Conservation (phyloP, 2,888 invertebrate genomes). For the Troides helena region DNA sequence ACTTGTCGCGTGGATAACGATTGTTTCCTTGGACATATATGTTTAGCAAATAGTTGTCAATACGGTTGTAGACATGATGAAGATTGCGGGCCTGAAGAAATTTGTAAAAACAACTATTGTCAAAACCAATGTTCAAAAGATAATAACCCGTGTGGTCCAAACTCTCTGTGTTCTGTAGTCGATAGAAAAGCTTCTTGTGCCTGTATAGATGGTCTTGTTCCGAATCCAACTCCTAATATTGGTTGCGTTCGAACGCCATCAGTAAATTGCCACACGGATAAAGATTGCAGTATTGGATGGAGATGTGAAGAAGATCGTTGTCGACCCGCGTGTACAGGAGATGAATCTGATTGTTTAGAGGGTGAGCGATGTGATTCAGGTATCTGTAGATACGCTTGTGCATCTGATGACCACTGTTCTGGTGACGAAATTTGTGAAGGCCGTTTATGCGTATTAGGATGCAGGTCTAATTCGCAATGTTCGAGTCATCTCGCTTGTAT, state of each 20-base stretch:
- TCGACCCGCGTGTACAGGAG: conserved; percentile 87
- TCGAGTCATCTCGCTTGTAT: conserved; percentile 85
- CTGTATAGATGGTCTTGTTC: conserved; percentile 88
- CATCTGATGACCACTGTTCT: conserved; percentile 91
- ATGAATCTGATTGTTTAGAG: conserved; percentile 85
- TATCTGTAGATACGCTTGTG: conserved; percentile 90
- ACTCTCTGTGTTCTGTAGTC: conserved; percentile 88
- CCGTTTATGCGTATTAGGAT: conserved; percentile 88
- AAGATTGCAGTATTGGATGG: conserved; percentile 86
- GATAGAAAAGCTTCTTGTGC: conserved; percentile 91
- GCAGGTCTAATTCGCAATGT: conserved; percentile 90
- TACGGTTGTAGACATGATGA: conserved; percentile 93
- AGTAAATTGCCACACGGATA: conserved; percentile 86
- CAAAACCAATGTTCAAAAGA: conserved; percentile 85
- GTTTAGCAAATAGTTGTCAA: conserved; percentile 90
- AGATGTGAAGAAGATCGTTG: conserved; percentile 88
- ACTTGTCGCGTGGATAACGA: conserved; percentile 95
- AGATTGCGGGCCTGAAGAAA: conserved; percentile 91
- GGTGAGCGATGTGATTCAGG: conserved; percentile 89
- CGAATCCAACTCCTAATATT: conserved; percentile 92
- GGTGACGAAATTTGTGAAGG: conserved; percentile 93
- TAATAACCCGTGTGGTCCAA: conserved; percentile 90
- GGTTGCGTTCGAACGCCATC: conserved; percentile 92
- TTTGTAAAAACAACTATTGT: conserved; percentile 90
- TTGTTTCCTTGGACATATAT: conserved; percentile 95